Base-by-base conservation (phyloP, 30 jellyfish, hydroid and myxozoan species). In the Pelagia noctiluca region DNA sequence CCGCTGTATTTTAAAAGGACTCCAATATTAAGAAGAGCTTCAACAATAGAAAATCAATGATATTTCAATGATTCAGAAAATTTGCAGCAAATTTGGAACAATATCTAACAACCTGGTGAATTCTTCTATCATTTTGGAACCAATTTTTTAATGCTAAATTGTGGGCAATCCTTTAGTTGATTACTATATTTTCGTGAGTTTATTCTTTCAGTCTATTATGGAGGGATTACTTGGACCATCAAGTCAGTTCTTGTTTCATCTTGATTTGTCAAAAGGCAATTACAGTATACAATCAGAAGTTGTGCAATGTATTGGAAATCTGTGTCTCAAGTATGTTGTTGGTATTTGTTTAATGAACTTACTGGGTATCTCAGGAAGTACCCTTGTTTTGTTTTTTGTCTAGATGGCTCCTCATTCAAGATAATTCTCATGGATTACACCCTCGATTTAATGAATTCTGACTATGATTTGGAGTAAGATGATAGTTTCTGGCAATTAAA, bases 271-370 rank as follows among this genome's bases (percentile, higher is more conserved):
- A 25, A 78, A 72, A 12, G 52, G 28, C 36, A 87, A 89, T 63
- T 82, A 42, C 49, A 37, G 78, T 25, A 54, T 64, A 22, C 76
- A 73, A 50, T 37, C 86, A n/a, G 82, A 89, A 36, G 80, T 84
- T 16, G 63, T 89, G 23, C 94, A 89, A 47, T 89, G 97, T 49
- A 75, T 89, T 49, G 94, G 97, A 21, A 89, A 67, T 49, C 78
- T 89, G 2, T 89, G 97, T 26, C 31, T 64, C 12, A 89, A 74
- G 94, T 88, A 54, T 2, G 42, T 21, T n/a, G 0, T 16, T 26
- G 50, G 53, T 31, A 46, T 0, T 26, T 30, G 22, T 21, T 10
- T 24, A 66, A 25, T 4, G 13, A n/a, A n/a, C n/a, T n/a, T n/a
- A n/a, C n/a, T n/a, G n/a, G n/a, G n/a, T n/a, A n/a, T n/a, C n/a